Evolutionary conservation across 2,797 vertebrate species (phyloP).

Genomic region (Eurystomus glaucurus): DNA sequence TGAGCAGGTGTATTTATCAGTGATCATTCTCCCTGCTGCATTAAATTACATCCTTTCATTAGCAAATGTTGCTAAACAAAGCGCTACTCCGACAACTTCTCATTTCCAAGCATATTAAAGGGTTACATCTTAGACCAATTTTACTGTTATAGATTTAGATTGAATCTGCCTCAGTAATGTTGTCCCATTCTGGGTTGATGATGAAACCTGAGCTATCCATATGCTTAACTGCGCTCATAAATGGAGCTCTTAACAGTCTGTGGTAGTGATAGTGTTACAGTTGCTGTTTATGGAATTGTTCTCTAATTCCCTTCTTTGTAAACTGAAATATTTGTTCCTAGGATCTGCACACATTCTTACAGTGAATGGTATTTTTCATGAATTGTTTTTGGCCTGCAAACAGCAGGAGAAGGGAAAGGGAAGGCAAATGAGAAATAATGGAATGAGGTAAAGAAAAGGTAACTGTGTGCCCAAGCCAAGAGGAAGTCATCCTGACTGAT

Average conservation of each 20-base stretch:
- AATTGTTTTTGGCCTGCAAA: conserved; percentile 26
- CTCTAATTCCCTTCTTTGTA: conserved; percentile 45
- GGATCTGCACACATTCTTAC: not conserved
- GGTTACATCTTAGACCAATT: conserved; percentile 54
- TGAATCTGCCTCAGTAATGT: conserved; percentile 39
- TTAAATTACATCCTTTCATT: not conserved
- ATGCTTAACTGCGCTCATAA: conserved; percentile 73
- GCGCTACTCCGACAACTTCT: not conserved
- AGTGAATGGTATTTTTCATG: not conserved
- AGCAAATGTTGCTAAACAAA: conserved; percentile 37
- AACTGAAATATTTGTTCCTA: conserved; percentile 39
- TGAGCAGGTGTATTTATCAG: not conserved
- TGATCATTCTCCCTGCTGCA: not conserved
- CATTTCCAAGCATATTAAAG: conserved; percentile 37
- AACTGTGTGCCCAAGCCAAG: not conserved
- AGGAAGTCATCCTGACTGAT: not conserved
- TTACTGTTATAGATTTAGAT: conserved; percentile 58
- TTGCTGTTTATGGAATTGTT: conserved; percentile 66
- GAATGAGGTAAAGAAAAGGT: not conserved
- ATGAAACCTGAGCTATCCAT: conserved; percentile 69
- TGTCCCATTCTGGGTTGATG: conserved; percentile 57
- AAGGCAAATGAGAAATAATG: not conserved
- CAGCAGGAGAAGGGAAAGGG: conserved; percentile 17
- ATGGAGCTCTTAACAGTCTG: conserved; percentile 63
- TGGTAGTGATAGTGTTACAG: conserved; percentile 36